A percentile compares a stretch with the other conserved stretches of the same genome.
Evolutionary conservation across 2,113 vertebrate species (phyloP).

Genomic region (Isurus oxyrinchus): DNA sequence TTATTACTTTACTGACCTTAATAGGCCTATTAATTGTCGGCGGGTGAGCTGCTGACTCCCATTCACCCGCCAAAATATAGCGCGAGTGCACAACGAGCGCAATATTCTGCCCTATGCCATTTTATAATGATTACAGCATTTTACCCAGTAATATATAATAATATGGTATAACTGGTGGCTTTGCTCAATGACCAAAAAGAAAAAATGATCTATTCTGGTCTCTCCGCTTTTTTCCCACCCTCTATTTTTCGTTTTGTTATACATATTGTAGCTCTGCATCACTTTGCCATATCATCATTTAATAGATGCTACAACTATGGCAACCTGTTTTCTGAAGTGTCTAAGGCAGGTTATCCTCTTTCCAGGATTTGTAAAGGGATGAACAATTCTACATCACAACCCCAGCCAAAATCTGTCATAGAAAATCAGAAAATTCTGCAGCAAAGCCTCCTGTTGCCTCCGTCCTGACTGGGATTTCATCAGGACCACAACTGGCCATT

Average conservation of each 20-base stretch:
- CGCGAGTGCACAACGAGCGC: too few relatives aligned
- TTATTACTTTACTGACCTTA: too few relatives aligned
- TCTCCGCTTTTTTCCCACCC: background rate
- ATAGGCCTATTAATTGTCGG: too few relatives aligned
- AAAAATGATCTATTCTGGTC: background rate
- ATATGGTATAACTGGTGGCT: background rate
- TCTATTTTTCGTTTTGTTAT: background rate
- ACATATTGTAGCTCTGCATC: too few relatives aligned
- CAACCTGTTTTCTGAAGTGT: background rate
- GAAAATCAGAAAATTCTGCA: background rate
- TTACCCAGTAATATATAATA: background rate
- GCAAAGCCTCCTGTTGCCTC: background rate
- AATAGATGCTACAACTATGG: background rate
- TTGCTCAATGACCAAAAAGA: background rate
- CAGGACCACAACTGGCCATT: too few relatives aligned
- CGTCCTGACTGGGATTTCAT: background rate
- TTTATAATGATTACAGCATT: background rate
- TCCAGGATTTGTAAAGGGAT: too few relatives aligned
- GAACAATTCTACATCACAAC: background rate
- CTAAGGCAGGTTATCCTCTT: background rate
- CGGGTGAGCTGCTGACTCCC: too few relatives aligned
- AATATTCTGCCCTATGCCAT: background rate
- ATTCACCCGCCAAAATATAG: too few relatives aligned
- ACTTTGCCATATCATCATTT: background rate
- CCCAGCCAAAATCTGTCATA: background rate